These are phyloP conservation scores for Xenops minutus DNA, from an alignment of 2,797 vertebrate species.

Conservation along the genomic window DNA sequence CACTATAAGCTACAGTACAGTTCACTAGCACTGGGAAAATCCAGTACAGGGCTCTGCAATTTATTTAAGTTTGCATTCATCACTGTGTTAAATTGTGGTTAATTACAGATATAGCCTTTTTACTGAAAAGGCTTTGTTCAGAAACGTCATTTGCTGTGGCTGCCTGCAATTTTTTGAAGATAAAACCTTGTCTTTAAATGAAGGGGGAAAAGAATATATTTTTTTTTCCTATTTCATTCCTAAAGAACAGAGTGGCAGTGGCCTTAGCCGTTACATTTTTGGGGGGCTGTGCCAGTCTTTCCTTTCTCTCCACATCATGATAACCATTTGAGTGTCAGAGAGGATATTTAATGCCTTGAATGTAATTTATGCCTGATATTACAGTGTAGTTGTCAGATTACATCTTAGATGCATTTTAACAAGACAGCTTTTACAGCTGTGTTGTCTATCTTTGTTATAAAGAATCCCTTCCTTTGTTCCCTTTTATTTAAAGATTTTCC, in stretches of 20 bases:
- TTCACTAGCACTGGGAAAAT: neutral
- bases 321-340: neutral
- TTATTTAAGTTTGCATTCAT: neutral
- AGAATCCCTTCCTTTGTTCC: neutral
- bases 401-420: neutral
- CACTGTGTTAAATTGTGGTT: neutral
- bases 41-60: neutral
- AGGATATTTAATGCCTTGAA: neutral
- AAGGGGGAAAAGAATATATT: neutral
- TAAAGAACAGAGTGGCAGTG: neutral
- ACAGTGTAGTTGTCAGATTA: neutral
- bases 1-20: accelerated
- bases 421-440: neutral
- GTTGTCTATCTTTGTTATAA: slow-evolving; percentile 27
- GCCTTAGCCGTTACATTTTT: neutral
- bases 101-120: slow-evolving; percentile 16
- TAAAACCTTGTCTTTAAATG: neutral
- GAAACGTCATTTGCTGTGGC: neutral
- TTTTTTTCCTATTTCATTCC: neutral
- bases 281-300: neutral
- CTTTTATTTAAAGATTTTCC: slow-evolving; percentile 35
- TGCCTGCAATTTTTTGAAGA: neutral
- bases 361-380: neutral
- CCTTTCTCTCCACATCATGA: neutral
- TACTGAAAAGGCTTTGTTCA: neutral